These are phyloP conservation scores for Heteromormyrus szaboi DNA, from an alignment of 2,797 vertebrate genomes.

Conservation along the genomic window DNA sequence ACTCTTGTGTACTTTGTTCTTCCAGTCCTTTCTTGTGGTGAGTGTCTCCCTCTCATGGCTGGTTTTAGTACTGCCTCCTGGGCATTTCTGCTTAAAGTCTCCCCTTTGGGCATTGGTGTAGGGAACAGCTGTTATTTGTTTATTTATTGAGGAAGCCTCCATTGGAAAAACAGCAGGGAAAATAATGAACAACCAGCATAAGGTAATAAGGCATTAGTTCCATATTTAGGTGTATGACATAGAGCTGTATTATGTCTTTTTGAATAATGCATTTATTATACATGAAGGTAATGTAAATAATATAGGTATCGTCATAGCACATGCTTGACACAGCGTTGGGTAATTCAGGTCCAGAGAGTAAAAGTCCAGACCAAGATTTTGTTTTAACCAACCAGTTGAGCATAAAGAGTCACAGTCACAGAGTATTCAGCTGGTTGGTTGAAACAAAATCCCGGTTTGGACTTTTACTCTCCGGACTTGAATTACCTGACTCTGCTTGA, in stretches of 20 bases:
- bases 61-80: background rate
- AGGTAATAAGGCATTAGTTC: background rate
- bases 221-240: background rate
- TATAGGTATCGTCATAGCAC: background rate
- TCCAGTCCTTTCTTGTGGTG: background rate
- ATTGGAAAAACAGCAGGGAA: background rate
- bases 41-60: background rate
- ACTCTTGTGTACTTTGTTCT: background rate
- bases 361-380: background rate
- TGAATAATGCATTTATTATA: constrained; percentile 5
- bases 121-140: constrained; percentile 9
- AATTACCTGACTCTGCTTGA: background rate
- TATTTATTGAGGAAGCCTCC: background rate
- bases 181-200: background rate
- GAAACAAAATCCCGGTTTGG: background rate
- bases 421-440: background rate
- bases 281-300: background rate
- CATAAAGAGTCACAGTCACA: background rate
- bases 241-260: background rate
- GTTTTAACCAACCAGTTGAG: background rate
- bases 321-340: background rate
- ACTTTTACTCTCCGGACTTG: background rate
- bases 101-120: background rate
- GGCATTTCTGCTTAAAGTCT: background rate
- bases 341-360: background rate